Evolutionary conservation across 2,113 vertebrate genomes (phyloP).

Genomic region (Alligator mississippiensis): DNA sequence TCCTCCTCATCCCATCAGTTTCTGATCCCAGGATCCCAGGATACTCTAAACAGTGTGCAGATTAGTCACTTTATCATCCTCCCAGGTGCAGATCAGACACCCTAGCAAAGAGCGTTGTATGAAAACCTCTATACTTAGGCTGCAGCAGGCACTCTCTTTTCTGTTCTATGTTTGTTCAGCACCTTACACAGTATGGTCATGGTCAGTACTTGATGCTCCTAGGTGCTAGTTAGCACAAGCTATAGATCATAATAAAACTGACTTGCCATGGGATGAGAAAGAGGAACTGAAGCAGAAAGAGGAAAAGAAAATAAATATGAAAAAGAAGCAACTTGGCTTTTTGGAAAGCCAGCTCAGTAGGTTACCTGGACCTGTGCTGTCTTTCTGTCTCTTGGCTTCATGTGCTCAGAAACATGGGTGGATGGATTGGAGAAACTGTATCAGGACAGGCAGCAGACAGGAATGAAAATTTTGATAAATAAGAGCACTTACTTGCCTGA

Average conservation of each 20-base stretch:
- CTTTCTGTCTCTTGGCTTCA: neutral
- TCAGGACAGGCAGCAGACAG: neutral
- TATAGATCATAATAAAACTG: neutral
- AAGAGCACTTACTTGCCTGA: neutral
- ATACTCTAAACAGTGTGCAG: neutral
- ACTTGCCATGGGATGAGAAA: neutral
- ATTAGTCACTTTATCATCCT: neutral
- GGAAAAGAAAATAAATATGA: slow-evolving; percentile 5
- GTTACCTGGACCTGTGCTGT: neutral
- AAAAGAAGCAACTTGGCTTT: slow-evolving; percentile 23
- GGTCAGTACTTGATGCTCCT: too few relatives aligned
- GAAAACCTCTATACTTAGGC: neutral
- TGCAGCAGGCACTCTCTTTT: neutral
- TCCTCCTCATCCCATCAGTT: neutral
- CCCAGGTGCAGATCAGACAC: neutral
- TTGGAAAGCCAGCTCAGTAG: slow-evolving; percentile 12
- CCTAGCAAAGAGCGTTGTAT: neutral
- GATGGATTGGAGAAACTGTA: slow-evolving; percentile 47
- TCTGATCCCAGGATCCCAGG: neutral
- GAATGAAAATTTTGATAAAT: slow-evolving; percentile 48
- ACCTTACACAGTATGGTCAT: neutral
- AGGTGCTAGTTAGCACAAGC: neutral
- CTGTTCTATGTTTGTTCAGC: neutral
- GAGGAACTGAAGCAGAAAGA: neutral
- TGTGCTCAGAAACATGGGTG: slow-evolving; percentile 29